Evolutionary conservation across 2,888 invertebrate species (phyloP), one percentile per base, ranked within the genome.

Genomic region (Conchocele bisecta): DNA sequence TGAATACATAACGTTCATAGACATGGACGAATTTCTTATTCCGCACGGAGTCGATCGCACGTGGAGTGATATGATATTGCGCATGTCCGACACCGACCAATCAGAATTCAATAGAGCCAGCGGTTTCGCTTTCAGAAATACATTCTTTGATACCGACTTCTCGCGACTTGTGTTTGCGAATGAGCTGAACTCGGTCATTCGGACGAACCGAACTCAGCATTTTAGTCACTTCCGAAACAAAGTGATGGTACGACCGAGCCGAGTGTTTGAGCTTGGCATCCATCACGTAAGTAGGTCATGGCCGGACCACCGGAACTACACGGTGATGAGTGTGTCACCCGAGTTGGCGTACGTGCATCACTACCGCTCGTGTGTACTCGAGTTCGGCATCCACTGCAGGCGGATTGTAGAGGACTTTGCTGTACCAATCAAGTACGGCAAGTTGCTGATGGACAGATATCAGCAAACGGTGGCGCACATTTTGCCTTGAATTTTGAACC

Each of bases 211-310:
- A 33, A 75, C 82, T 6, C 54, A 59, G 41, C 60, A 64, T 15
- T 77, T 71, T 42, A 85, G 84, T 68, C 69, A 79, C 31, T 78
- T 86, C 31, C 82, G 89, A 33, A 87, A 90, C 13, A 91, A 91
- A 70, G 89, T 91, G 48, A 83, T 91, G 53, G 86, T 91, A 4
- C 79, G 84, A 35, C 91, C 91, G 4, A 80, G 84, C 39, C 82
- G 86, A 61, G 84, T 91, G 17, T 91, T 91, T 76, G 91, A 91
- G 69, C 88, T 91, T 72, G 91, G 91, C 0, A 91, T 91, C 48
- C 91, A 91, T 70, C 91, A 91, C 78, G 88, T 91, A 28, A 90
- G 90, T 69, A 63, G 70, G 29, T 41, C 77, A 3, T 75, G 75
- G 65, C 73, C 66, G 17, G 72, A 88, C 82, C 79, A 87, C 51